Evolutionary conservation across 2,797 vertebrate genomes (phyloP).

Genomic region (Gymnothorax javanicus): DNA sequence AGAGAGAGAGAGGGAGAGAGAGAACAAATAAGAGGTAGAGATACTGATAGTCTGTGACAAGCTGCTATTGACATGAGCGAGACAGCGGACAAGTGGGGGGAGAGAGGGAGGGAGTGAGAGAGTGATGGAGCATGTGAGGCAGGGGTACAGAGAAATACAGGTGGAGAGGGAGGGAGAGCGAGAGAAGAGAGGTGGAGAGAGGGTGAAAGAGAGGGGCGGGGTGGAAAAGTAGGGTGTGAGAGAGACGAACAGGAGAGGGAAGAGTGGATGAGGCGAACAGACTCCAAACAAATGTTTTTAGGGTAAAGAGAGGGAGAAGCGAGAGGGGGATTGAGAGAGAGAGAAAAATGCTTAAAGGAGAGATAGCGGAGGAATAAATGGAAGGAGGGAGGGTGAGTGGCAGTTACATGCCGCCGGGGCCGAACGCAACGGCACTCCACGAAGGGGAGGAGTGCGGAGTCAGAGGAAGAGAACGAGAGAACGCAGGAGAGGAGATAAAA

Average conservation of each 20-base stretch:
- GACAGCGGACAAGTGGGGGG: conserved; percentile 55
- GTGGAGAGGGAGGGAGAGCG: not conserved
- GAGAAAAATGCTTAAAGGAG: conserved; percentile 55
- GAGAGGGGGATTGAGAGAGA: not conserved
- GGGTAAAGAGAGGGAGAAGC: not conserved
- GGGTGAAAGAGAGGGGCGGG: conserved; percentile 13
- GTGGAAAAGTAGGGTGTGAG: not conserved
- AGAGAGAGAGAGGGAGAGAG: conserved; percentile 50
- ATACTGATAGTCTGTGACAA: conserved; percentile 71
- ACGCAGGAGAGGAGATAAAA: conserved; percentile 2
- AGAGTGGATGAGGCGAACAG: not conserved
- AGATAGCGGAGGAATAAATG: conserved; percentile 57
- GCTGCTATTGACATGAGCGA: conserved; percentile 71
- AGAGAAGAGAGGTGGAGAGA: conserved; percentile 11
- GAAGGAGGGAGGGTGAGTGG: conserved; percentile 38
- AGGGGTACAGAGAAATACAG: not conserved
- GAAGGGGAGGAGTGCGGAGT: conserved; percentile 30
- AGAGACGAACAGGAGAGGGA: not conserved
- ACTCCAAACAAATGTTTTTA: not conserved
- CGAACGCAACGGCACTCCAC: not conserved
- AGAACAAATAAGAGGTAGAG: conserved; percentile 36
- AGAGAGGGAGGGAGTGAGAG: conserved; percentile 15
- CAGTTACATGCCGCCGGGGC: not conserved
- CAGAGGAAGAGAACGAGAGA: conserved; percentile 28
- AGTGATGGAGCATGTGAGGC: not conserved